Conservation (phyloP, 2,888 invertebrate species). For the Acrobasis repandana region DNA sequence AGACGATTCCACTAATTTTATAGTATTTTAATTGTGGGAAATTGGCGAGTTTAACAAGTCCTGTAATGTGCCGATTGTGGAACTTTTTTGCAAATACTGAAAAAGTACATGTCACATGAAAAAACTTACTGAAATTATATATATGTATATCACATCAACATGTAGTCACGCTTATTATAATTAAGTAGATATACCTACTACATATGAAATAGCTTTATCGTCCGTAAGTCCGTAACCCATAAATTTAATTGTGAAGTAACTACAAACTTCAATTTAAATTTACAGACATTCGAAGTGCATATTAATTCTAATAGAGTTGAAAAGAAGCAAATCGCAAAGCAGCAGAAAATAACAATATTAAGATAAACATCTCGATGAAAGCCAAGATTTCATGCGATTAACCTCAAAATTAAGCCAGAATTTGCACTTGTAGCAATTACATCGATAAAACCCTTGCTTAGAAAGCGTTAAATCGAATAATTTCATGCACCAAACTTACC, state of each 20-base stretch:
- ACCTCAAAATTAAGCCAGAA: conserved; percentile 34
- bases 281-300: not conserved
- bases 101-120: too few relatives aligned
- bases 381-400: conserved; percentile 34
- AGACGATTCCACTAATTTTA: conserved; percentile 24
- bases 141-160: too few relatives aligned
- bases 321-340: conserved; percentile 28
- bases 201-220: too few relatives aligned
- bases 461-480: conserved; percentile 26
- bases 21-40: conserved; percentile 12
- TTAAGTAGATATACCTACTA: too few relatives aligned
- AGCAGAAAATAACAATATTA: conserved; percentile 39
- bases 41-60: not conserved
- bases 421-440: conserved; percentile 30
- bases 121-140: too few relatives aligned
- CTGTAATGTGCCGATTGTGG: too few relatives aligned
- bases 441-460: conserved; percentile 23
- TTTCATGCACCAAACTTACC: not conserved
- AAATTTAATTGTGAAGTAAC: too few relatives aligned
- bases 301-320: conserved; percentile 7
- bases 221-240: too few relatives aligned
- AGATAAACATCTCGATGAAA: conserved; percentile 47
- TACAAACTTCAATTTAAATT: not conserved
- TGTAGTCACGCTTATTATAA: too few relatives aligned
- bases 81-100: too few relatives aligned